Conservation (phyloP, 2,113 vertebrate species). For the Leptosomus discolor region DNA sequence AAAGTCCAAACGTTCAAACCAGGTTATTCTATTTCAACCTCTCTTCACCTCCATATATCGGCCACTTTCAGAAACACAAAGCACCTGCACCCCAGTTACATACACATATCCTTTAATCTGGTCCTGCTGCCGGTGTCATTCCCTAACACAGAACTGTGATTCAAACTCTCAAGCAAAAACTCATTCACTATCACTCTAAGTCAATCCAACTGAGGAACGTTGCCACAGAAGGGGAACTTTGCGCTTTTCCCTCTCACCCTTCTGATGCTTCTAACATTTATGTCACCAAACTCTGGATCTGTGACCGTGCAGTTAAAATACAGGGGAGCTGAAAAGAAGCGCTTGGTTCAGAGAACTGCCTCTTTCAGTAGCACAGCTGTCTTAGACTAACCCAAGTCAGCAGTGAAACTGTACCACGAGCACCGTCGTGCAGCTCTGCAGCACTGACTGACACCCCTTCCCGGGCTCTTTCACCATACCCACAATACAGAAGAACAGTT, state of each 20-base stretch:
- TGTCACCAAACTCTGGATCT: too few species aligned
- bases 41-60: background rate
- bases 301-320: background rate
- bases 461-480: background rate
- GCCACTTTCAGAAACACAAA: background rate
- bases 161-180: background rate
- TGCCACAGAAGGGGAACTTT: background rate
- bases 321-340: background rate
- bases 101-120: background rate
- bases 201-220: background rate
- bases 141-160: background rate
- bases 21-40: background rate
- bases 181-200: background rate
- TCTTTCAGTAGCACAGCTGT: background rate
- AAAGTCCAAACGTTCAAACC: background rate
- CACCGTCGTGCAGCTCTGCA: background rate
- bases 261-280: background rate
- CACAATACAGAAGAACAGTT: fast-evolving
- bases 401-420: background rate
- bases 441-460: background rate
- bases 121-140: background rate
- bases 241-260: background rate
- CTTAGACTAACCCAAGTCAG: background rate
- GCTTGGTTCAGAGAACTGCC: background rate
- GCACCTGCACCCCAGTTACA: background rate